Base-by-base conservation (phyloP, 2,113 vertebrate genomes). In the Bubalus kerabau region DNA sequence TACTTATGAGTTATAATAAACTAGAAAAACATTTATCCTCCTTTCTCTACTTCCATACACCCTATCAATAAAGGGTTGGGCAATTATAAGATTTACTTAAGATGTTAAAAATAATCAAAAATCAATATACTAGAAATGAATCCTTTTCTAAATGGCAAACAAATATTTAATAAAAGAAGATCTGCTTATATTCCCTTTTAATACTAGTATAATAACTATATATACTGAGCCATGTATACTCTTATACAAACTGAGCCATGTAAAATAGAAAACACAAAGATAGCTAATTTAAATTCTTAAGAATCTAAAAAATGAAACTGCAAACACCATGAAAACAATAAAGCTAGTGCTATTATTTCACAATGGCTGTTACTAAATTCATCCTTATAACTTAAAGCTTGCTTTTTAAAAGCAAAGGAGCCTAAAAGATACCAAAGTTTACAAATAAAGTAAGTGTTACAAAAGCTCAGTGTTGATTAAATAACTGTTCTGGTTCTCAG, bases 121-220 rank as follows among this genome's bases (percentile, higher is more conserved):
- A 94, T 90, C 95, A 86, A 15, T 94, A 97, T 96, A 32, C 10
- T 88, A 78, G 56, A 96, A 97, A 87, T 90, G 78, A 86, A 43
- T 64, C 86, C 28, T 19, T 0, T 0, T 46, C 91, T 86, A 97
- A 91, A 50, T 40, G 21, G 32, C 54, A 98, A 96, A 97, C 6
- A 95, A 96, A 85, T 81, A 95, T 87, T 96, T 74, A 94, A 94
- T 93, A 56, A 17, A 54, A 98, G 48, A 98, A 81, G 2, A 62
- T 32, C 11, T n/a, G 40, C 36, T 97, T 71, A 91, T 21, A 43
- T 3, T 54, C 86, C 43, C 43, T 88, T 94, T 87, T 90, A 93
- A 86, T 60, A 95, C 48, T 30, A 85, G 26, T 15, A 46, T 28
- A 95, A 60, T 19, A 96, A 91, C 59, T 40, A 28, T 28, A 62